Evolutionary conservation across 2,888 invertebrate genomes (phyloP).

Genomic region (Cheilosia impressa): DNA sequence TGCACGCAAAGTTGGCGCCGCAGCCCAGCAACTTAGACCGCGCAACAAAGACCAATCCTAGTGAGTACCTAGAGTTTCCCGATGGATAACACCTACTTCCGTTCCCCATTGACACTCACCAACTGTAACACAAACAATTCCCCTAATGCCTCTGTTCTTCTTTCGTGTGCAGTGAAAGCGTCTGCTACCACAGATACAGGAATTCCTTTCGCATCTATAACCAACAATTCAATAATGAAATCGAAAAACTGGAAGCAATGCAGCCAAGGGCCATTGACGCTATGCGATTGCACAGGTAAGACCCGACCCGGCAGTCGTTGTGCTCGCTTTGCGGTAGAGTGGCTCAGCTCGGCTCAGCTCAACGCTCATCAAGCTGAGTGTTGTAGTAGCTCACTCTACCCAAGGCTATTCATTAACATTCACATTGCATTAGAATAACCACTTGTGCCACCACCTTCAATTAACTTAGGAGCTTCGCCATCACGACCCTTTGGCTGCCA

Average conservation of each 20-base stretch:
- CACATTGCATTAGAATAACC: constrained; percentile 75
- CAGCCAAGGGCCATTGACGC: constrained; percentile 83
- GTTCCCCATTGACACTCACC: constrained; percentile 56
- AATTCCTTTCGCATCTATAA: constrained; percentile 82
- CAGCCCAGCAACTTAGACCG: constrained; percentile 76
- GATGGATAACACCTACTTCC: constrained; percentile 71
- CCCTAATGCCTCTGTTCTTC: constrained; percentile 50
- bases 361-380: background rate
- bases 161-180: constrained; percentile 77
- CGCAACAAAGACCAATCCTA: constrained; percentile 79
- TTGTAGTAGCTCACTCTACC: constrained; percentile 11
- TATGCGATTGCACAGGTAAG: constrained; percentile 83
- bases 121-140: constrained; percentile 47
- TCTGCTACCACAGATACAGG: constrained; percentile 81
- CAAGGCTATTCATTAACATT: constrained; percentile 71
- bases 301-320: background rate
- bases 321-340: background rate
- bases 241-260: constrained; percentile 82
- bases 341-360: background rate
- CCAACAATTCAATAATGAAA: constrained; percentile 82
- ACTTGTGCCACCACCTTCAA: constrained; percentile 69
- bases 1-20: constrained; percentile 81
- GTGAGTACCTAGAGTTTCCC: constrained; percentile 79
- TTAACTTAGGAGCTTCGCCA: constrained; percentile 81
- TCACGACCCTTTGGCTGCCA: constrained; percentile 83